Base-by-base conservation (phyloP, 2,113 vertebrate species). In the Tragelaphus strepsiceros region DNA sequence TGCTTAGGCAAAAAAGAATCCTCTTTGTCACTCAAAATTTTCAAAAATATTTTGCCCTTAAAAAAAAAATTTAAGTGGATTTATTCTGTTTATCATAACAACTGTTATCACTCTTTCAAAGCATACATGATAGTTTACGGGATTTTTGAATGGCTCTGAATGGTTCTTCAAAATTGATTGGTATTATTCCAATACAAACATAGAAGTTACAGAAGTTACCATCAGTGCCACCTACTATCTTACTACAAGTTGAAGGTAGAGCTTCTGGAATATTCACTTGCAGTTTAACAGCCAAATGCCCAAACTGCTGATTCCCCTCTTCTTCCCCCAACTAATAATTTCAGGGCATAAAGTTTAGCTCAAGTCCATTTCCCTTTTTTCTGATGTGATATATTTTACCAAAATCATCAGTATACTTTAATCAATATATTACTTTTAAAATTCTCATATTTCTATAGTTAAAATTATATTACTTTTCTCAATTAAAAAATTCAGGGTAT, bases 341-440 rank as follows among this genome's bases (percentile, higher is more conserved):
- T 14, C 81, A 97, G 43, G 67, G 81, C 81, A 51, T 95, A 87
- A 93, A 64, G 86, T 93, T 82, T 93, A 87, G 28, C 71, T 87
- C 43, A 88, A 96, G 35, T 85, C 30, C 56, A 85, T 59, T 77
- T 51, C 35, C 74, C 97, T 84, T 91, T 78, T 51, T 83, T 87
- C 62, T 64, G 53, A 92, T 88, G 85, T 39, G 54, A 95, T 83
- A 82, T 43, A 87, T 46, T 91, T 30, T 71, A 95, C 93, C 56
- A 94, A 95, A 78, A 96, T 92, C 51, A 91, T 64, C 53, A 91
- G 39, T 90, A 83, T 92, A 87, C 81, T 91, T 92, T 97, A 96
- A 89, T 95, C 86, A 97, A 96, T 98, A 98, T 95, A 98, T 96
- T 98, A 97, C 59, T 94, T 94, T 97, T 95, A 91, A 97, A 98